Conservation (phyloP, 1,140 invertebrate genomes). For the Pinna nobilis region DNA sequence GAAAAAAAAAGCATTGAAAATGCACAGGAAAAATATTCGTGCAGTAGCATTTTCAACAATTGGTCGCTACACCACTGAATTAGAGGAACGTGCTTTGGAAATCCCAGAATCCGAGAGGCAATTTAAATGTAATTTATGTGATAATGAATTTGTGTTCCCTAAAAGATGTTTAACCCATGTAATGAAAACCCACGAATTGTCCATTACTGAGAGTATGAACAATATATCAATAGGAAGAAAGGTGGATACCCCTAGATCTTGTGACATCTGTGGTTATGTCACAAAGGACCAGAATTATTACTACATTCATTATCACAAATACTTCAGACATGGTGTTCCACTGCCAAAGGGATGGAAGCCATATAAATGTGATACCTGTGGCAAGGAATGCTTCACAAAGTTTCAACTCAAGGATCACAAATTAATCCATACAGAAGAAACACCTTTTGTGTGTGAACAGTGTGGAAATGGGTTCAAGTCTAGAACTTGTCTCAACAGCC, state of each 20-base stretch:
- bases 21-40: constrained; percentile 12
- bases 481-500: constrained; percentile 59
- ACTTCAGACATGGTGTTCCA: constrained; percentile 64
- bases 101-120: constrained; percentile 45
- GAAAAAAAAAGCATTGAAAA: constrained; percentile 47
- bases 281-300: constrained; percentile 58
- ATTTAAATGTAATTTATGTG: constrained; percentile 58
- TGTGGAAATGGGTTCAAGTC: constrained; percentile 65
- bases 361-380: constrained; percentile 66
- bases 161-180: constrained; percentile 56
- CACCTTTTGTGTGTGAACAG: constrained; percentile 59
- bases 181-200: constrained; percentile 49
- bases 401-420: constrained; percentile 61
- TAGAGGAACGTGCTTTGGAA: constrained; percentile 46
- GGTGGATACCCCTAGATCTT: constrained; percentile 44
- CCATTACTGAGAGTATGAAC: constrained; percentile 45
- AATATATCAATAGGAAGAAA: constrained; percentile 36
- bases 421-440: constrained; percentile 57
- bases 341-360: constrained; percentile 64
- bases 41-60: constrained; percentile 3
- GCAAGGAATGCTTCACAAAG: constrained; percentile 65
- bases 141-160: constrained; percentile 61
- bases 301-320: constrained; percentile 69
- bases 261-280: constrained; percentile 65
- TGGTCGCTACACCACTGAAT: constrained; percentile 33